These are phyloP conservation scores for Fundulus diaphanus DNA, from an alignment of 2,797 vertebrate species.

Conservation along the genomic window DNA sequence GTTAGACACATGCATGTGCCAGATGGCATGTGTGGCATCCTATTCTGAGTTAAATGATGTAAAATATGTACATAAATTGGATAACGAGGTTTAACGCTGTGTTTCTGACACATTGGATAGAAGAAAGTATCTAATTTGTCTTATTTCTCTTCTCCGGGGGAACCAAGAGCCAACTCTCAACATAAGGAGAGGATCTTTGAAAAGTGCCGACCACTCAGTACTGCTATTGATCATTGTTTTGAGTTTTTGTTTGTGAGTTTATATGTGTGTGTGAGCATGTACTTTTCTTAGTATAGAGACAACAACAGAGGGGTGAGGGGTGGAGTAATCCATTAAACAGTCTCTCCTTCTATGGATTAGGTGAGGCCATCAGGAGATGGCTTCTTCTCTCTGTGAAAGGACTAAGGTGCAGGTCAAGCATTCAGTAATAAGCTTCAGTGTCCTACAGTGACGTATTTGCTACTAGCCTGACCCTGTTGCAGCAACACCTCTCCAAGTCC, in stretches of 20 bases:
- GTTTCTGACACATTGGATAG: neutral
- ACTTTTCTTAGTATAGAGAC: slow-evolving; percentile 40
- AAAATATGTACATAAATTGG: neutral
- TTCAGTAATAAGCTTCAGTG: slow-evolving; percentile 82
- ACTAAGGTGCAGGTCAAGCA: slow-evolving; percentile 78
- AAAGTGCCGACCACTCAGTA: slow-evolving; percentile 43
- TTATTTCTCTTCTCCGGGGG: slow-evolving; percentile 11
- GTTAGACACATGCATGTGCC: neutral
- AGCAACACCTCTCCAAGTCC: slow-evolving; percentile 48
- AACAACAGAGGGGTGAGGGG: slow-evolving; percentile 45
- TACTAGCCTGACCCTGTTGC: slow-evolving; percentile 62
- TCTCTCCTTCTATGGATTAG: slow-evolving; percentile 80
- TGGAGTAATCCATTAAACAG: slow-evolving; percentile 81
- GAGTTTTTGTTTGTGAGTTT: slow-evolving; percentile 18
- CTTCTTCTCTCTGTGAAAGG: slow-evolving; percentile 75
- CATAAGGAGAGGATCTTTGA: slow-evolving; percentile 18
- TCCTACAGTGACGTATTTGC: slow-evolving; percentile 74
- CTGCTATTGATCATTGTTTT: slow-evolving; percentile 34
- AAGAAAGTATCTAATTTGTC: neutral
- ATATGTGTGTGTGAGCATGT: slow-evolving; percentile 21
- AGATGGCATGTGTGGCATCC: neutral
- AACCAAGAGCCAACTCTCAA: slow-evolving; percentile 26
- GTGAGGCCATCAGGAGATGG: slow-evolving; percentile 79
- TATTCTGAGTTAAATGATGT: neutral
- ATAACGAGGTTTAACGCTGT: neutral